phyloP scores from a whole-genome alignment of 2,888 invertebrate genomes.

The Melinaea marsaeus region DNA sequence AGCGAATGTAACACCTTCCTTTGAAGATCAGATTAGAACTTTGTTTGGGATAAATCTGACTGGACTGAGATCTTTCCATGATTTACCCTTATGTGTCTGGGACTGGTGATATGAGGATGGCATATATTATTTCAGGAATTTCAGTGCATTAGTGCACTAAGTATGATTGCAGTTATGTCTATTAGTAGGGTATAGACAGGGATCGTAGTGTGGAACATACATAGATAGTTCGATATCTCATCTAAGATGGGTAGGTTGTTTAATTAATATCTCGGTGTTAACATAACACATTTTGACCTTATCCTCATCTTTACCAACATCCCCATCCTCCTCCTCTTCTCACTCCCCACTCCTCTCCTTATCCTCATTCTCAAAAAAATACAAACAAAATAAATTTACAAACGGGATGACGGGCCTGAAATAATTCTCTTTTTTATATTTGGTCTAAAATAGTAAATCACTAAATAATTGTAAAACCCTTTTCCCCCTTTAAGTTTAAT shows the following conservation, averaged over 20 bases:
- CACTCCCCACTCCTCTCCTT: no score
- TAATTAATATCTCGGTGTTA: no score
- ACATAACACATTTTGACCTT: no score
- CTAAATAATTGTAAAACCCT: no score
- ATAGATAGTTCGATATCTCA: neutral
- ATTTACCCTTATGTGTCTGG: slow-evolving; percentile 8
- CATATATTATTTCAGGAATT: slow-evolving; percentile 1
- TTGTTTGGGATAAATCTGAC: neutral
- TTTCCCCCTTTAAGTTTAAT: no score
- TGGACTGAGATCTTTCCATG: slow-evolving; percentile 6
- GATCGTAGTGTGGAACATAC: slow-evolving; percentile 3
- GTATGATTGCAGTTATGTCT: slow-evolving; percentile 1
- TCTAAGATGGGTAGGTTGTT: neutral
- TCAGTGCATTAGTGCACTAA: neutral
- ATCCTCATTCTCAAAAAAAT: no score
- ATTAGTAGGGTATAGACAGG: neutral
- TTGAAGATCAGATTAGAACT: slow-evolving; percentile 10
- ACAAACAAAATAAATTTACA: no score
- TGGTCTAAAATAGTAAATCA: no score
- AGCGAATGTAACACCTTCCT: neutral
- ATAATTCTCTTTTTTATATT: no score
- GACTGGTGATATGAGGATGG: neutral
- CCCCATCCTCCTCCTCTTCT: no score
- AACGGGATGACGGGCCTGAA: no score
- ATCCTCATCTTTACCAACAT: no score